Evolutionary conservation across 1,140 invertebrate species (phyloP).

Genomic region (Triops cancriformis): DNA sequence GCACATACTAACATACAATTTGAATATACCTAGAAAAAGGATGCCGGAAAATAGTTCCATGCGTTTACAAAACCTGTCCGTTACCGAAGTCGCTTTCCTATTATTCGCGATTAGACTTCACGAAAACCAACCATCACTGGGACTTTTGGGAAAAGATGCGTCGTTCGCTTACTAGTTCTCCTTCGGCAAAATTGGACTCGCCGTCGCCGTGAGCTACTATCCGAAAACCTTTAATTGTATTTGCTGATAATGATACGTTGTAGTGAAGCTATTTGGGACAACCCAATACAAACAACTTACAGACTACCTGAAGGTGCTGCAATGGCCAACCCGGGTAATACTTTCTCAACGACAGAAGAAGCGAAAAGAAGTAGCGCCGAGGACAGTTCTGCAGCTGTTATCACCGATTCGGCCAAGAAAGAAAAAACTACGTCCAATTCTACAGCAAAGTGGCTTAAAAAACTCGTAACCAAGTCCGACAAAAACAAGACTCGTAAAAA

Average conservation of each 20-base stretch:
- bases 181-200: not conserved
- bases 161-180: constrained; percentile 39
- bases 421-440: not conserved
- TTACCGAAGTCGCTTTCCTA: constrained; percentile 50
- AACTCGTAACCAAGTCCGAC: not conserved
- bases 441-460: not conserved
- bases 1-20: not conserved
- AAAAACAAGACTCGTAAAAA: not conserved
- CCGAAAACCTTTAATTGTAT: not conserved
- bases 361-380: not conserved
- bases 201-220: not conserved
- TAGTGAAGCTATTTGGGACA: not conserved
- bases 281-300: not conserved
- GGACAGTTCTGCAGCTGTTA: not conserved
- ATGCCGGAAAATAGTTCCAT: constrained; percentile 56
- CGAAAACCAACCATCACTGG: constrained; percentile 43
- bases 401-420: not conserved
- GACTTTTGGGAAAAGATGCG: constrained; percentile 54
- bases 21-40: constrained; percentile 41
- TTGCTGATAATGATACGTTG: not conserved
- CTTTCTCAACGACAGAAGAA: not conserved
- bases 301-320: not conserved
- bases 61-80: constrained; percentile 47
- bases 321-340: not conserved
- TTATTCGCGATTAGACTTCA: constrained; percentile 49